Evolutionary conservation across 2,888 invertebrate genomes (phyloP).

Genomic region (Tetragnatha montana): DNA sequence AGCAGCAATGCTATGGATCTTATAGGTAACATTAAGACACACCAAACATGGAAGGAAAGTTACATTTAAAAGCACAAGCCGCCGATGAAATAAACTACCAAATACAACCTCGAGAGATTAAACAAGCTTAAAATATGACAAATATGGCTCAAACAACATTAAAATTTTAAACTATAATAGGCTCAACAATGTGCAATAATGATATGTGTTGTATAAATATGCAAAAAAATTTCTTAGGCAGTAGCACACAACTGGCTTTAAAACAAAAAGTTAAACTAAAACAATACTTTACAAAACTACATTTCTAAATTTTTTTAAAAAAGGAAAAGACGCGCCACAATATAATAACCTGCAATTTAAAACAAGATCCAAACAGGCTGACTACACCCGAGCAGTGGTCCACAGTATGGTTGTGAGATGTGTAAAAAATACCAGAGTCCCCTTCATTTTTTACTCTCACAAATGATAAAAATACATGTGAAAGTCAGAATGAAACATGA

Average conservation of each 20-base stretch:
- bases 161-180: conserved; percentile 59
- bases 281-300: conserved; percentile 11
- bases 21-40: neutral
- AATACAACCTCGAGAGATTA: conserved; percentile 21
- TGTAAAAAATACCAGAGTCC: conserved; percentile 15
- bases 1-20: neutral
- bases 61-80: conserved; percentile 35
- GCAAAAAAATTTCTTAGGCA: conserved; percentile 44
- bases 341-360: conserved; percentile 2
- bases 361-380: conserved; percentile 3
- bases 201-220: conserved; percentile 49
- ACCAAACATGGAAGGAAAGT: neutral
- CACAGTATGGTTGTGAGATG: conserved; percentile 9
- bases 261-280: conserved; percentile 15
- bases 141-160: conserved; percentile 33
- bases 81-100: conserved; percentile 41
- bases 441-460: conserved; percentile 24
- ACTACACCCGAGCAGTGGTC: conserved; percentile 38
- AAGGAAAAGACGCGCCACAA: conserved; percentile 18
- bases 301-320: neutral
- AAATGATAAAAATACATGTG: conserved; percentile 46
- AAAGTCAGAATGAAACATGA: conserved; percentile 43
- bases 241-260: conserved; percentile 6
- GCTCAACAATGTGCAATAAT: conserved; percentile 47
- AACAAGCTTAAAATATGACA: conserved; percentile 61